Evolutionary conservation across 2,113 vertebrate species (phyloP).

Genomic region (Sander lucioperca): DNA sequence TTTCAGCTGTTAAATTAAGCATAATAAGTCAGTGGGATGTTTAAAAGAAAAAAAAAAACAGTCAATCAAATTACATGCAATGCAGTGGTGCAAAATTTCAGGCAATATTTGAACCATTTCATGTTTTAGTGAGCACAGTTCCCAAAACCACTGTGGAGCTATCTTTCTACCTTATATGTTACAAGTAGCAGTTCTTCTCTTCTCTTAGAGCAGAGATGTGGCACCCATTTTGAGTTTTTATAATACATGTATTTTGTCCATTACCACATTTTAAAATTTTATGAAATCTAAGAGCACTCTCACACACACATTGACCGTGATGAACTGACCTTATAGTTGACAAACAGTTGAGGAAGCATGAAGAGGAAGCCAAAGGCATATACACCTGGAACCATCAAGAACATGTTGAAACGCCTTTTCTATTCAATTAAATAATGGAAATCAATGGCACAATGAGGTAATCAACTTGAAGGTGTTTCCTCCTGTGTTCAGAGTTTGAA

Average conservation of each 20-base stretch:
- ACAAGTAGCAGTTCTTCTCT: background rate
- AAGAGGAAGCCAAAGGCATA: slow-evolving; percentile 99
- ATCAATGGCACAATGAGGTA: background rate
- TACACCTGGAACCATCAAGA: slow-evolving; percentile 84
- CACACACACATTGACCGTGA: background rate
- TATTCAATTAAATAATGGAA: background rate
- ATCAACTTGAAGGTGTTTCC: background rate
- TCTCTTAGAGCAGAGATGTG: background rate
- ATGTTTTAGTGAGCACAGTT: background rate
- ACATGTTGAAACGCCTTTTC: background rate
- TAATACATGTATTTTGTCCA: background rate
- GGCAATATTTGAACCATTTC: background rate
- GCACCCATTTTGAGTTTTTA: background rate
- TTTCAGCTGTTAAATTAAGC: slow-evolving; percentile 89
- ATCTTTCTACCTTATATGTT: background rate
- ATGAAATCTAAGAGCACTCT: background rate
- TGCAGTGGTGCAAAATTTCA: background rate
- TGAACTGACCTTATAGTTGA: slow-evolving; percentile 95
- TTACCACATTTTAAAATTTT: background rate
- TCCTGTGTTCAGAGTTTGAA: background rate
- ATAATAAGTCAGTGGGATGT: background rate
- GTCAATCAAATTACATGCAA: background rate
- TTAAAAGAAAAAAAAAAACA: background rate
- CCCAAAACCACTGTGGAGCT: background rate
- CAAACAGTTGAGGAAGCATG: slow-evolving; percentile 98